Percentiles rank a stretch among this genome's conserved stretches.
phyloP scores from a whole-genome alignment of 2,113 vertebrate genomes.

The Lophochroa leadbeateri region DNA sequence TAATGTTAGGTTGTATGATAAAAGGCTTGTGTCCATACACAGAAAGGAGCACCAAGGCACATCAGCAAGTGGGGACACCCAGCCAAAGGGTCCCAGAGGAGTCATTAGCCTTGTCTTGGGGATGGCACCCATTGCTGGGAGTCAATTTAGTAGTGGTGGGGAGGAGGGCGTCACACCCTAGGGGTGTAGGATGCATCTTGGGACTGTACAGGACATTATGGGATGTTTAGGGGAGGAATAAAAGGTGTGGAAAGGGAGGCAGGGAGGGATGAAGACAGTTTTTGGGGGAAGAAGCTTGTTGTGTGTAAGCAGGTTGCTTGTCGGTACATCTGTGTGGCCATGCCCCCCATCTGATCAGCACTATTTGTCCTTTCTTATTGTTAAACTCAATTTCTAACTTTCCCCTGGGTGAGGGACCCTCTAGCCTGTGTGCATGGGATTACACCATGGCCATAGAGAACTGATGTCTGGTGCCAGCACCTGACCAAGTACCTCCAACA shows the following conservation, averaged over 20 bases:
- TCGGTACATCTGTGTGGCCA: neutral
- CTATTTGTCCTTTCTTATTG: neutral
- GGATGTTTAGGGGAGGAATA: neutral
- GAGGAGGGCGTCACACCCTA: neutral
- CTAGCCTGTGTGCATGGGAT: neutral
- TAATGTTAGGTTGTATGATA: neutral
- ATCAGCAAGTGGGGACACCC: neutral
- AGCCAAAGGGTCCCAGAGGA: neutral
- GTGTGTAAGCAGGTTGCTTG: neutral
- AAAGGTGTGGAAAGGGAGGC: neutral
- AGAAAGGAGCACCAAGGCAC: neutral
- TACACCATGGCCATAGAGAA: neutral
- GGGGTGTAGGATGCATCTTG: neutral
- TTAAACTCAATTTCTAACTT: neutral
- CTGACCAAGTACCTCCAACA: neutral
- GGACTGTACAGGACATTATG: neutral
- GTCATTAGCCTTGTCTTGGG: neutral
- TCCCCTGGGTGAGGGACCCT: neutral
- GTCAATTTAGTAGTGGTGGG: neutral
- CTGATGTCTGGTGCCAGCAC: neutral
- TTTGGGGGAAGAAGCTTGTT: neutral
- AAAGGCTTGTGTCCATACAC: neutral
- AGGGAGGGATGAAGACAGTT: neutral
- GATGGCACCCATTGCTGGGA: neutral
- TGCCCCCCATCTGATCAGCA: neutral